Percentiles rank a stretch among this genome's conserved stretches.
Conservation (phyloP, 2,113 vertebrate genomes). For the Corydoras sp. region DNA sequence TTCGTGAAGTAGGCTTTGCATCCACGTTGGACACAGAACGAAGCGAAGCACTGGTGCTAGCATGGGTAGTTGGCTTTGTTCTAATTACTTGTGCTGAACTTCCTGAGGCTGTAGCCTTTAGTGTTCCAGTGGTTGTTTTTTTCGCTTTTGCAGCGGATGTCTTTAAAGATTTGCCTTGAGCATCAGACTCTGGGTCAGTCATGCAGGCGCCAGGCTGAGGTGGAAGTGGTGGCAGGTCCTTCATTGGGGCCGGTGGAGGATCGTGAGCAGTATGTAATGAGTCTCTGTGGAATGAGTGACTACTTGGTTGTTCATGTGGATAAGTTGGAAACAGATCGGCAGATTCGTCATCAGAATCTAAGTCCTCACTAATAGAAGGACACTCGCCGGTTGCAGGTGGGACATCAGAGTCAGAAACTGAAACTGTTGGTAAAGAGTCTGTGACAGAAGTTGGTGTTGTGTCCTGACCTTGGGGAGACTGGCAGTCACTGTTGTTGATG, state of each 20-base stretch:
- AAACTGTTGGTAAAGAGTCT: slow-evolving; percentile 73
- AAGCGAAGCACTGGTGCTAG: slow-evolving; percentile 36
- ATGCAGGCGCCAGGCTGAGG: slow-evolving; percentile 81
- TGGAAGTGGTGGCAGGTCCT: slow-evolving; percentile 74
- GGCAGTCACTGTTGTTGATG: slow-evolving; percentile 24
- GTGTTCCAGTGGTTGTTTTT: slow-evolving; percentile 50
- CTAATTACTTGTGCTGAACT: slow-evolving; percentile 40
- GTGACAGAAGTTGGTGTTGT: slow-evolving; percentile 76
- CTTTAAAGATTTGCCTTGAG: slow-evolving; percentile 47
- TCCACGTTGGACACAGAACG: slow-evolving; percentile 51
- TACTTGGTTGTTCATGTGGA: slow-evolving; percentile 44
- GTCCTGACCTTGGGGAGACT: slow-evolving; percentile 58
- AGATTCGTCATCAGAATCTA: slow-evolving; percentile 77
- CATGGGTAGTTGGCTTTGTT: slow-evolving; percentile 37
- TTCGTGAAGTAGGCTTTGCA: slow-evolving; percentile 45
- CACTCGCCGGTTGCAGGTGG: slow-evolving; percentile 67
- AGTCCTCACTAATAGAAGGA: slow-evolving; percentile 66
- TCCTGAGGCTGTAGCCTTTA: slow-evolving; percentile 19
- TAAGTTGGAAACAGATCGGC: slow-evolving; percentile 52
- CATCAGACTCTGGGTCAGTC: slow-evolving; percentile 74
- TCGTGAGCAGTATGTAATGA: slow-evolving; percentile 54
- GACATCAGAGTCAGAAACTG: slow-evolving; percentile 75
- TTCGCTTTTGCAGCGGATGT: slow-evolving; percentile 52
- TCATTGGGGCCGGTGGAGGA: slow-evolving; percentile 71
- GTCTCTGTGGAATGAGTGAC: slow-evolving; percentile 21